Percentiles rank a stretch among this genome's conserved stretches.
Evolutionary conservation across 2,113 vertebrate species (phyloP).

Genomic region (Hydrochoerus hydrochaeris): DNA sequence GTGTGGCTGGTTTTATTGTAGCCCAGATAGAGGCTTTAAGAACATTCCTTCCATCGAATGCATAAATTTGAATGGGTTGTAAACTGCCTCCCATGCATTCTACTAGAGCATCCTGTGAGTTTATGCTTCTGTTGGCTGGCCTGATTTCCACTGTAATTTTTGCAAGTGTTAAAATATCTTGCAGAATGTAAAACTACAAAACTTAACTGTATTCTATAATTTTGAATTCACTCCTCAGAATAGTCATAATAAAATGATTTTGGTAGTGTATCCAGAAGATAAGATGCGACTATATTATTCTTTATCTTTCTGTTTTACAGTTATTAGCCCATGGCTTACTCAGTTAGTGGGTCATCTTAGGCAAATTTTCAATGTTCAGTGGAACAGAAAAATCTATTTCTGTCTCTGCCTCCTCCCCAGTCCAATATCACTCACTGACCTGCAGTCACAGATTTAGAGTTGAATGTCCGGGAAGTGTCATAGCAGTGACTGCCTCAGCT

Average conservation of each 20-base stretch:
- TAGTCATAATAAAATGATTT: not conserved
- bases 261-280: not conserved
- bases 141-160: slow-evolving; percentile 61
- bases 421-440: not conserved
- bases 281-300: not conserved
- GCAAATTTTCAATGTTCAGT: not conserved
- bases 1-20: not conserved
- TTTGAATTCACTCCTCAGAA: not conserved
- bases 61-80: not conserved
- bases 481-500: rapidly evolving
- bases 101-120: not conserved
- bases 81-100: not conserved
- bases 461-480: not conserved
- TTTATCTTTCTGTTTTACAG: not conserved
- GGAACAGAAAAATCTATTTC: not conserved
- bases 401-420: not conserved
- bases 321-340: not conserved
- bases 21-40: not conserved
- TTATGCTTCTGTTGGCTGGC: not conserved
- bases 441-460: not conserved
- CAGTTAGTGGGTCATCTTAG: not conserved
- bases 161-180: not conserved
- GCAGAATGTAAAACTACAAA: not conserved
- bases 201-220: not conserved
- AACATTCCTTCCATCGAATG: slow-evolving; percentile 41